Evolutionary conservation across 2,888 invertebrate genomes (phyloP).

Genomic region (Helleia helle): DNA sequence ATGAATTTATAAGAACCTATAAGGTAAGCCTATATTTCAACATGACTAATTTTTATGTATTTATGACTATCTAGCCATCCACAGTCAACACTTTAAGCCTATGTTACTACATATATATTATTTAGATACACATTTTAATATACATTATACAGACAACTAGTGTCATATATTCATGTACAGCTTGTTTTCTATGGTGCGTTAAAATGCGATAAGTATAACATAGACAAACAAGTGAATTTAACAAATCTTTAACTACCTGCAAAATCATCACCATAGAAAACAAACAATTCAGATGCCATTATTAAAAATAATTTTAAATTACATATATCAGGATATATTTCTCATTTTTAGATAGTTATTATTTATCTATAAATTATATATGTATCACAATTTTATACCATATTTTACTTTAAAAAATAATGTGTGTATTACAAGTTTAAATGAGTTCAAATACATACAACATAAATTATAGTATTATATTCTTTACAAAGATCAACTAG

Average conservation of each 20-base stretch:
- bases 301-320: slow-evolving; percentile 11
- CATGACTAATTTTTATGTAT: too few relatives aligned
- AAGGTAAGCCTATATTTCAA: slow-evolving; percentile 1
- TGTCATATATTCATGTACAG: slow-evolving; percentile 29
- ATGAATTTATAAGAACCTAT: too few relatives aligned
- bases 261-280: slow-evolving; percentile 1
- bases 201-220: neutral
- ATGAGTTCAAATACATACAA: neutral
- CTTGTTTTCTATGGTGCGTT: slow-evolving; percentile 3
- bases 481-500: too few relatives aligned
- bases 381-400: slow-evolving; percentile 8
- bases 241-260: neutral
- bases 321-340: slow-evolving; percentile 5
- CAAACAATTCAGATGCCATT: slow-evolving; percentile 12
- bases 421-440: neutral
- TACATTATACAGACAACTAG: slow-evolving; percentile 49
- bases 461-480: neutral
- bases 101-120: slow-evolving; percentile 36
- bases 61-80: slow-evolving; percentile 22
- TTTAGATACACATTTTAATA: slow-evolving; percentile 40
- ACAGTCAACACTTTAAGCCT: slow-evolving; percentile 31
- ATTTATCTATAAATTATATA: slow-evolving; percentile 7
- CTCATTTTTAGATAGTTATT: slow-evolving; percentile 1
- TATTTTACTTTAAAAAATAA: slow-evolving; percentile 6
- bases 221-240: neutral